Percentiles rank a stretch among this genome's conserved stretches.
phyloP scores from a whole-genome alignment of 2,113 vertebrate genomes.

The Megaceryle torquata region DNA sequence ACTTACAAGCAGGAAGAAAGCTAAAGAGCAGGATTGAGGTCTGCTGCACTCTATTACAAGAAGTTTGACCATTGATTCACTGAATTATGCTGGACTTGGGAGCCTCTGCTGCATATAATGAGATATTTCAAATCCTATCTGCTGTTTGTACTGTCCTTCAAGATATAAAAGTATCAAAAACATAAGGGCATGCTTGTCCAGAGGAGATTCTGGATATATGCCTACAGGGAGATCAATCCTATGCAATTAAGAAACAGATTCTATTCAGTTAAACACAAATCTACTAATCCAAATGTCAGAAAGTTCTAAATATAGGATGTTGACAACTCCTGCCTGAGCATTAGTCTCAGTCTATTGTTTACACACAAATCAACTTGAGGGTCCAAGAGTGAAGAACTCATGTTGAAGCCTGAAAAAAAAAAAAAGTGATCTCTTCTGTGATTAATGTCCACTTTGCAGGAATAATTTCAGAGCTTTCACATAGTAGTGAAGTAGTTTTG shows the following conservation, averaged over 20 bases:
- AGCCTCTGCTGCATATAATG: background rate
- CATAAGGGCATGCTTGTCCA: background rate
- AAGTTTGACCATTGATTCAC: background rate
- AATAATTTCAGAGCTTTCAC: background rate
- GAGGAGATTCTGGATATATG: background rate
- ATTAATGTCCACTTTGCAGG: constrained; percentile 12
- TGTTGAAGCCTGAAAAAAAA: background rate
- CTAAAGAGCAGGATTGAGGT: background rate
- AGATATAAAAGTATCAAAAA: background rate
- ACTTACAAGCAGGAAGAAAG: background rate
- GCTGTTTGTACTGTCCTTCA: background rate
- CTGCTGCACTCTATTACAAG: background rate
- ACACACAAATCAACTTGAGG: background rate
- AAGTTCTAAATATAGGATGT: background rate
- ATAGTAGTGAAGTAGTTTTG: background rate
- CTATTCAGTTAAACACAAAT: background rate
- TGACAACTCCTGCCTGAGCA: background rate
- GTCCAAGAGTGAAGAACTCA: background rate
- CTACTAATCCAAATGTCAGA: background rate
- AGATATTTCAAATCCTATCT: background rate
- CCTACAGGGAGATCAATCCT: background rate
- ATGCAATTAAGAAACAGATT: background rate
- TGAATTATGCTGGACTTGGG: background rate
- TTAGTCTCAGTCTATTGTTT: background rate
- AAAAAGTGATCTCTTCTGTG: background rate